Percentiles rank a stretch among this genome's conserved stretches.
Conservation (phyloP, 2,797 vertebrate genomes). For the Perdix hodgsoniae region DNA sequence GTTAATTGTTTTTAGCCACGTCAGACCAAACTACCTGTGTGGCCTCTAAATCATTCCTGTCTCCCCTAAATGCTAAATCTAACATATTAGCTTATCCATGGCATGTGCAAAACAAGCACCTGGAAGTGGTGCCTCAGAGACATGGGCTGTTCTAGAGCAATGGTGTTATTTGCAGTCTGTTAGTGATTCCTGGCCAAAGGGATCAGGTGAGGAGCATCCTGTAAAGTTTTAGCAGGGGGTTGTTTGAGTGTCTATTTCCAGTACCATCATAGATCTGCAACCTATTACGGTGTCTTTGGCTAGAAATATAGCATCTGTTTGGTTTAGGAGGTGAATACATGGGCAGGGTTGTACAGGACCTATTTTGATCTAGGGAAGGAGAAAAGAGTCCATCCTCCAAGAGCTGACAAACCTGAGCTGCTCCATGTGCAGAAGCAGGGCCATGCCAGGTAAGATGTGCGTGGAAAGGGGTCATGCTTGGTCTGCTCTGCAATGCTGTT, state of each 20-base stretch:
- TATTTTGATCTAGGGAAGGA: background rate
- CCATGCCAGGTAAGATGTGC: accelerated
- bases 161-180: background rate
- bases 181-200: background rate
- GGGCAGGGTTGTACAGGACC: background rate
- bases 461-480: conserved; percentile 23
- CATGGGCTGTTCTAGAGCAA: too few relatives aligned
- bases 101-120: background rate
- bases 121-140: background rate
- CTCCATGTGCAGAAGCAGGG: background rate
- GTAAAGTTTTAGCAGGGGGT: background rate
- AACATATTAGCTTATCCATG: background rate
- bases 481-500: conserved; percentile 68
- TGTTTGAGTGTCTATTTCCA: accelerated
- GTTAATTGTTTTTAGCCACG: background rate
- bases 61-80: background rate
- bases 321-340: background rate
- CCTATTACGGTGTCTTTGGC: background rate
- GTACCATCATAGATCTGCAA: background rate
- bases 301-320: background rate
- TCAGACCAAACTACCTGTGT: background rate
- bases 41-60: background rate
- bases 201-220: background rate
- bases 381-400: background rate
- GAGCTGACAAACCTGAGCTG: background rate